Evolutionary conservation across 2,797 vertebrate genomes (phyloP), one percentile per base, ranked within the genome.

Genomic region (Myotis myotis): DNA sequence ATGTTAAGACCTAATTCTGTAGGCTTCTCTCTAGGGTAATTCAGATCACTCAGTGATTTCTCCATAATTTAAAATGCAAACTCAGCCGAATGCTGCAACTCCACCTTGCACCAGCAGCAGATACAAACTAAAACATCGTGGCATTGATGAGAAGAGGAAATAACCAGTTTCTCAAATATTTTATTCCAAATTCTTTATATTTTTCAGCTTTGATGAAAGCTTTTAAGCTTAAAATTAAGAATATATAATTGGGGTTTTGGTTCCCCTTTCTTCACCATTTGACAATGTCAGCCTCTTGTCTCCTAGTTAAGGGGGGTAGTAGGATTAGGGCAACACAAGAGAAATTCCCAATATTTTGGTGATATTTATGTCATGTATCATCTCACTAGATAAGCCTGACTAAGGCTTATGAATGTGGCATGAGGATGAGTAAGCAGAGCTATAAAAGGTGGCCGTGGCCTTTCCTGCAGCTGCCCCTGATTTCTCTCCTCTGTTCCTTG

Each of bases 221-320:
- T 28, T 91, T 94, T n/a, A 79, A 89, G 33, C 15, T 93, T 91
- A 72, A 87, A 75, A 57, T 82, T 22, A 95, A 75, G 66, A 84
- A 20, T 81, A 19, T 36, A 30, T 74, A 25, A n/a, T 79, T 22
- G 2, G 17, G 10, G 6, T 19, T 80, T 66, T 51, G 4, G 10
- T 86, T 87, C 4, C 10, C 13, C 0, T 13, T 62, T 15, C 4
- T 33, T 87, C 0, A 23, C 3, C 16, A 4, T 3, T 19, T 33
- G n/a, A 89, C 28, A 79, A 10, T 38, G 2, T 62, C 3, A 41
- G 12, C 9, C 20, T 81, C 36, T 5, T 19, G 5, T 60, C 47
- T 93, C 47, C 15, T 6, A 41, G 36, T 19, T 49, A 55, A 72
- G 33, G 12, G 5, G 20, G 51, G 1, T 17, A 8, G 15, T 11